phyloP scores from a whole-genome alignment of 1,140 invertebrate genomes.

The Coptotermes formosanus region DNA sequence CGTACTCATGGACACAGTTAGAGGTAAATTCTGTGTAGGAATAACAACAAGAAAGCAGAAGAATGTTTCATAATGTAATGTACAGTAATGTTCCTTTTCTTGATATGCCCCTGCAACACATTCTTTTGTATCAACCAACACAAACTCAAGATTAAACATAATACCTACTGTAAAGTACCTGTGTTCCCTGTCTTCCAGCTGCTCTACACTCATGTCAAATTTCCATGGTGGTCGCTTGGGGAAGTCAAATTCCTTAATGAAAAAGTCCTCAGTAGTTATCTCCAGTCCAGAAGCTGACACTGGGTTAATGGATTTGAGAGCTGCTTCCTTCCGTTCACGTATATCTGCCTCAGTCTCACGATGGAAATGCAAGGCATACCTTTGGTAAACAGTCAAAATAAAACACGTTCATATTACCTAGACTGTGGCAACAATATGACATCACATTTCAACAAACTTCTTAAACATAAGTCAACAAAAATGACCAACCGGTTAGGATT shows the following conservation, averaged over 20 bases:
- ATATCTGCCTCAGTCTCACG: slow-evolving; percentile 69
- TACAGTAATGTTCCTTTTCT: not conserved
- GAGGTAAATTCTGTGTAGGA: not conserved
- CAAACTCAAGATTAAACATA: no score
- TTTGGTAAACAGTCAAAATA: slow-evolving; percentile 35
- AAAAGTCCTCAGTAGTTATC: slow-evolving; percentile 67
- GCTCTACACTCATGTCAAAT: slow-evolving; percentile 65
- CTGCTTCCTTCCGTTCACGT: slow-evolving; percentile 61
- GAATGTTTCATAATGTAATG: not conserved
- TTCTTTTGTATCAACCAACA: no score
- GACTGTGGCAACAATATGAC: not conserved
- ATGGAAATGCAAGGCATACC: slow-evolving; percentile 74
- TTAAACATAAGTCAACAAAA: slow-evolving; percentile 44
- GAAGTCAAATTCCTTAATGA: slow-evolving; percentile 71
- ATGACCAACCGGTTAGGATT: slow-evolving; percentile 40
- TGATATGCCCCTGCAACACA: no score
- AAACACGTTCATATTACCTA: not conserved
- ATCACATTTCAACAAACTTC: not conserved
- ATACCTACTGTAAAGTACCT: slow-evolving; percentile 68
- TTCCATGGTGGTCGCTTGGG: slow-evolving; percentile 82
- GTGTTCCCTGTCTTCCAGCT: slow-evolving; percentile 72
- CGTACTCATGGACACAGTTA: no score
- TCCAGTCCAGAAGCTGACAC: slow-evolving; percentile 63
- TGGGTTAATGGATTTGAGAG: slow-evolving; percentile 54
- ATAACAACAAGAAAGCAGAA: not conserved